These are phyloP conservation scores for Australoheros facetus DNA, from an alignment of 2,797 vertebrate species.

Conservation along the genomic window DNA sequence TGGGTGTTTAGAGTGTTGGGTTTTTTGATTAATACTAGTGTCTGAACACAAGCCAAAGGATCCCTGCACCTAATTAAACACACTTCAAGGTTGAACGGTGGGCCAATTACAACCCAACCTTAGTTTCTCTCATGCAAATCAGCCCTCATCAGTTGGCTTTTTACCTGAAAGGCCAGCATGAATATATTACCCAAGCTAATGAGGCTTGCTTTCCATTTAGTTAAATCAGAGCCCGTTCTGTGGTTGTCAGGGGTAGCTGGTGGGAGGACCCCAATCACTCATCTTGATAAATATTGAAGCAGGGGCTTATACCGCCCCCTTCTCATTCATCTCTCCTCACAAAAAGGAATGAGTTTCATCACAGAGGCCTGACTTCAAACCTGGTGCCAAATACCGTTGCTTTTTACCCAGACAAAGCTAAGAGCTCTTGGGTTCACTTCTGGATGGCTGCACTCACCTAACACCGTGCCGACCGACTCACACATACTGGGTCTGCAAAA, in stretches of 20 bases:
- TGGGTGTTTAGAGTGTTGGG: slow-evolving; percentile 28
- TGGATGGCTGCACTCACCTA: slow-evolving; percentile 72
- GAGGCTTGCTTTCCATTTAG: slow-evolving; percentile 47
- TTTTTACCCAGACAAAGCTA: slow-evolving; percentile 57
- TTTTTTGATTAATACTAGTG: slow-evolving; percentile 40
- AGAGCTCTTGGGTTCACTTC: slow-evolving; percentile 61
- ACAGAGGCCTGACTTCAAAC: slow-evolving; percentile 68
- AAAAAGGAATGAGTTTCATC: slow-evolving; percentile 65
- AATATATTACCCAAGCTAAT: slow-evolving; percentile 76
- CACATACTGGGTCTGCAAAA: slow-evolving; percentile 62
- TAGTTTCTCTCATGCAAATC: slow-evolving; percentile 56
- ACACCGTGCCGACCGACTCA: slow-evolving; percentile 56
- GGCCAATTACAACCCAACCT: slow-evolving; percentile 57
- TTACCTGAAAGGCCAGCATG: slow-evolving; percentile 62
- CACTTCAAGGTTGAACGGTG: slow-evolving; percentile 48
- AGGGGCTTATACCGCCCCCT: slow-evolving; percentile 53
- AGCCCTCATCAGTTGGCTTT: slow-evolving; percentile 48
- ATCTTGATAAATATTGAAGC: slow-evolving; percentile 75
- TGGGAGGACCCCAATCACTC: slow-evolving; percentile 58
- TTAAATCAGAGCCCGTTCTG: slow-evolving; percentile 35
- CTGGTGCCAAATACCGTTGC: slow-evolving; percentile 68
- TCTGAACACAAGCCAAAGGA: slow-evolving; percentile 58
- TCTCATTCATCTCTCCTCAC: slow-evolving; percentile 57
- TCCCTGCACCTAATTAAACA: slow-evolving; percentile 64
- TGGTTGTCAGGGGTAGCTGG: slow-evolving; percentile 70